A percentile compares a stretch with the other conserved stretches of the same genome.
These are phyloP conservation scores for Syncerus caffer DNA, from an alignment of 2,797 vertebrate species.

Conservation along the genomic window DNA sequence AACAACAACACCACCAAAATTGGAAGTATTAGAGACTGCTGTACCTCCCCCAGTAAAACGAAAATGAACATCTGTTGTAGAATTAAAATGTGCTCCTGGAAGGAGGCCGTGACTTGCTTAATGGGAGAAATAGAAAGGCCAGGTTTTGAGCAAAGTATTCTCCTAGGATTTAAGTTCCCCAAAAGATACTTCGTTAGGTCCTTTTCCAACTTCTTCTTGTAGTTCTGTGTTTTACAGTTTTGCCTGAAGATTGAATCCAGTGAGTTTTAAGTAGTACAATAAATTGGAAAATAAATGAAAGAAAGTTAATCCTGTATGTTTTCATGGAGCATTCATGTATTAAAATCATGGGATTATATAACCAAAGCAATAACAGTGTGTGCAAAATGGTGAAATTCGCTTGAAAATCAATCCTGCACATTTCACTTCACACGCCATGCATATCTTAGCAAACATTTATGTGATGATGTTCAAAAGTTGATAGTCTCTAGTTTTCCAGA, in stretches of 20 bases:
- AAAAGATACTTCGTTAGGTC: neutral
- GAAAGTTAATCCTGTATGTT: neutral
- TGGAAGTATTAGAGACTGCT: neutral
- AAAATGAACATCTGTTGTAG: neutral
- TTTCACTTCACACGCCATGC: neutral
- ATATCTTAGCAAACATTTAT: neutral
- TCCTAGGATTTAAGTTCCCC: neutral
- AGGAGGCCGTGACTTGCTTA: neutral
- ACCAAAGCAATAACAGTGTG: neutral
- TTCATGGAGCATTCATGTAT: neutral
- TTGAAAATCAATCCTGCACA: neutral
- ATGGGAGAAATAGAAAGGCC: neutral
- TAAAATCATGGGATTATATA: neutral
- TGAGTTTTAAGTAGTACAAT: neutral
- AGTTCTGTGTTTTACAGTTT: neutral
- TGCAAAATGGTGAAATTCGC: neutral
- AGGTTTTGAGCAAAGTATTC: neutral
- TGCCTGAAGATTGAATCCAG: neutral
- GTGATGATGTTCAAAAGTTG: neutral
- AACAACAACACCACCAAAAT: neutral
- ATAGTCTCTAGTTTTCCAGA: neutral
- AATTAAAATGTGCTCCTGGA: neutral
- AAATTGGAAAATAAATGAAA: neutral
- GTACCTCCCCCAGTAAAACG: neutral
- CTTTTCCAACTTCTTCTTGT: neutral